Base-by-base conservation (phyloP, 2,797 vertebrate genomes). In the Nyctibius grandis region DNA sequence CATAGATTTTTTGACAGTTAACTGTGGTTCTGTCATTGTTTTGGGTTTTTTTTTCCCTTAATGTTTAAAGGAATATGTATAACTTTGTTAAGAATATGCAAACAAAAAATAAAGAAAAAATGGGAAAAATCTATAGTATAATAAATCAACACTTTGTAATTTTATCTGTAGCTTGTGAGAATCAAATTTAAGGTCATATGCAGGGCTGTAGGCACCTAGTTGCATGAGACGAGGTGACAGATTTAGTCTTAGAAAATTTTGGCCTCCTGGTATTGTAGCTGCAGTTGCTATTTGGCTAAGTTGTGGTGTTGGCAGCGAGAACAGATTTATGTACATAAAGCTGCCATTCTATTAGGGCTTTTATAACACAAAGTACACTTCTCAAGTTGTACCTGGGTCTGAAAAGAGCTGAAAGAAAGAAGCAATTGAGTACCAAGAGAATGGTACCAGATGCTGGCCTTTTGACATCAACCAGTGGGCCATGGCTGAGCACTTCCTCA, bases 391-490 rank as follows among this genome's bases (percentile, higher is more conserved):
- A 96, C 73, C 63, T 94, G 82, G 84, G 74, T 75, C 85, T 83
- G 65, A 91, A 96, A 91, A 72, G 91, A 92, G 26, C 87, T 90
- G 42, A 96, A 95, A 96, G 90, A 97, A 97, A 97, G 96, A 69
- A 74, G 92, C 88, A 93, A 96, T 96, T 79, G 67, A 95, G 72
- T 91, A 89, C 33, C 10, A 51, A 86, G 80, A 93, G 95, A 96
- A 96, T 95, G 79, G 81, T 97, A 94, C 94, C 94, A 96, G 93
- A 96, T 96, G 92, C 91, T 96, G 89, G 78, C 81, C 90, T 97
- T 97, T 97, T 97, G 94, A 95, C 93, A 94, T 11, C 92, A 75
- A 59, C 88, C 83, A 95, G 90, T 78, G 94, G 91, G 96, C 97
- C 74, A 88, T 67, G 73, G 56, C 85, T 93, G 91, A 97, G 63